Evolutionary conservation across 2,113 vertebrate species (phyloP).

Genomic region (Ophiodon elongatus): DNA sequence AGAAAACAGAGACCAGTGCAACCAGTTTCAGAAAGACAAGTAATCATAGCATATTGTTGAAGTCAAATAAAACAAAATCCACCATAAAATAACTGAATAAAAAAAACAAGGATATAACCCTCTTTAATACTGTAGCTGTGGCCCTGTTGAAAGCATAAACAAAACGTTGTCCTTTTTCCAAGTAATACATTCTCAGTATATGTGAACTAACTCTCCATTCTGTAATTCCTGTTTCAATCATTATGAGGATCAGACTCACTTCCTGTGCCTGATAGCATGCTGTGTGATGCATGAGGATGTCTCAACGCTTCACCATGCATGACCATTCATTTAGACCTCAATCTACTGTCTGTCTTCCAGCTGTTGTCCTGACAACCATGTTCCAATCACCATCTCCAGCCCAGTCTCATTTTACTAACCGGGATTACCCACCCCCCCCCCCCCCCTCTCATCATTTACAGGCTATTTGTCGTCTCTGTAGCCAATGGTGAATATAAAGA

Average conservation of each 20-base stretch:
- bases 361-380: conserved; percentile 70
- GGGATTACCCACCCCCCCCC: conserved; percentile 32
- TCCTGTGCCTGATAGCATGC: conserved; percentile 42
- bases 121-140: background rate
- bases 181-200: background rate
- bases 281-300: conserved; percentile 29
- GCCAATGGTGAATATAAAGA: conserved; percentile 42
- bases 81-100: background rate
- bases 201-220: conserved; percentile 3
- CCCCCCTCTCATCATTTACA: conserved; percentile 20
- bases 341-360: conserved; percentile 63
- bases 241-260: conserved; percentile 44
- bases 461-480: conserved; percentile 47
- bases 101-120: background rate
- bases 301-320: conserved; percentile 47
- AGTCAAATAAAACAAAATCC: background rate
- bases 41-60: background rate
- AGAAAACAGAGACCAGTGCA: background rate
- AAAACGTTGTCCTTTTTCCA: background rate
- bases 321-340: conserved; percentile 69
- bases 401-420: conserved; percentile 45
- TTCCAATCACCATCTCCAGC: conserved; percentile 49
- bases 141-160: background rate
- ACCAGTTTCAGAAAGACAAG: background rate
- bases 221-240: background rate